Evolutionary conservation across 2,797 vertebrate species (phyloP), one percentile per base, ranked within the genome.

Genomic region (Avahi laniger): DNA sequence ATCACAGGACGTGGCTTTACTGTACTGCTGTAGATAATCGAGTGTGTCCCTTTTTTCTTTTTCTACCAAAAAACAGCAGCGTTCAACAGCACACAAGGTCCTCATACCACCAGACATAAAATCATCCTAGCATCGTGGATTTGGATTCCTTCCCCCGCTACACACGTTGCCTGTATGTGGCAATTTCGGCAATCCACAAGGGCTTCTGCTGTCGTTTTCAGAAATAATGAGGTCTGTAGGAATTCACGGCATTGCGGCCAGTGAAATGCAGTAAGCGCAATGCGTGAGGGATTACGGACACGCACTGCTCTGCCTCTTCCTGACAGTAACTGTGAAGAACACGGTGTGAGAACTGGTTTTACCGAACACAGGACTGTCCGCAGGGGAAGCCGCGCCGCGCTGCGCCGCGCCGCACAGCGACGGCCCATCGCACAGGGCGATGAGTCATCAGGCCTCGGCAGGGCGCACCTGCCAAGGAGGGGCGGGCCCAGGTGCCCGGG

Each of bases 111-210:
- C 17, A n/a, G 26, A 26, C 5, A 24, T 35, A 65, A 7, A 70
- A 5, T 5, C 13, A 5, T 0, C 0, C 30, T 2, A 35, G 33
- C 41, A 6, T 0, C 17, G 30, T 24, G 15, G 48, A 17, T 8
- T 43, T 18, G 28, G 38, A 28, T 72, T 24, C 52, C 14, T 24
- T 52, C 54, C 48, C 78, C 61, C 24, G 22, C 48, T 43, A 35
- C 17, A 41, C 2, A 30, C 2, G 3, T 17, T 14, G 24, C 28
- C 20, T 15, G 14, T 8, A 5, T 12, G 17, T 7, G 65, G 61
- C 46, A 48, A 15, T 30, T 8, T 1, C 26, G 70, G 76, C 18
- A 73, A 24, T 48, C n/a, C 26, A 75, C 30, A 43, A 48, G 46
- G 61, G 69, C 30, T 48, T 80, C 24, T 59, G 22, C 52, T 52